Conservation (phyloP, 1,140 invertebrate species). For the Apis florea region DNA sequence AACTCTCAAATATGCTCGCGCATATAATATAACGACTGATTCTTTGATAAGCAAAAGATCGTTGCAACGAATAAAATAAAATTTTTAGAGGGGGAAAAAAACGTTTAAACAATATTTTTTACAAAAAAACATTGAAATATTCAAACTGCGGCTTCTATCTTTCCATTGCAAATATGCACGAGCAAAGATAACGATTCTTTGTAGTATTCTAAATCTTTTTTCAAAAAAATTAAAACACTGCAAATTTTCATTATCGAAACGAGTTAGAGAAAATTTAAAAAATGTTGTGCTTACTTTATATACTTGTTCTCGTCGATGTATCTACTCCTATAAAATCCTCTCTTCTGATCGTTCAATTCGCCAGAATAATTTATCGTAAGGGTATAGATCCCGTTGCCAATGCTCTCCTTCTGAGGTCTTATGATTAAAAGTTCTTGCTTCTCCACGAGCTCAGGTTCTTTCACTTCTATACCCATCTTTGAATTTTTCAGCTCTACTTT, state of each 20-base stretch:
- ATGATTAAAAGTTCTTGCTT: slow-evolving; percentile 24
- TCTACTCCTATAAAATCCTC: slow-evolving; percentile 63
- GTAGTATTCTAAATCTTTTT: not conserved
- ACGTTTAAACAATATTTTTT: too few species aligned
- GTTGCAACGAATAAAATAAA: too few species aligned
- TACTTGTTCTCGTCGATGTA: slow-evolving; percentile 32
- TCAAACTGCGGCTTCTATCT: too few species aligned
- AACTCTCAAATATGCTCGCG: too few species aligned
- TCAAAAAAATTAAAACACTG: not conserved
- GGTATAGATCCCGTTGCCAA: not conserved
- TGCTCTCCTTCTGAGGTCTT: fast-evolving
- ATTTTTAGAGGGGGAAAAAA: too few species aligned
- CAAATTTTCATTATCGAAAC: not conserved
- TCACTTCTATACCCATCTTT: fast-evolving
- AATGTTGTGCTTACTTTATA: slow-evolving; percentile 45
- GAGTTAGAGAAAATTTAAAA: not conserved
- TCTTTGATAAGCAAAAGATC: too few species aligned
- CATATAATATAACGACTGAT: too few species aligned
- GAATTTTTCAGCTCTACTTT: fast-evolving
- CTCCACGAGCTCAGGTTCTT: fast-evolving
- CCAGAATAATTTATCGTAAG: slow-evolving; percentile 45
- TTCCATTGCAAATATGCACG: too few species aligned
- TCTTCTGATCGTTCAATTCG: slow-evolving; percentile 39
- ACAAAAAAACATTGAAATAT: too few species aligned
- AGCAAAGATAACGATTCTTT: too few species aligned